Evolutionary conservation across 53 echinoderm and acorn worm species (phyloP), one percentile per base, ranked within the genome.

Genomic region (Antedon mediterranea): DNA sequence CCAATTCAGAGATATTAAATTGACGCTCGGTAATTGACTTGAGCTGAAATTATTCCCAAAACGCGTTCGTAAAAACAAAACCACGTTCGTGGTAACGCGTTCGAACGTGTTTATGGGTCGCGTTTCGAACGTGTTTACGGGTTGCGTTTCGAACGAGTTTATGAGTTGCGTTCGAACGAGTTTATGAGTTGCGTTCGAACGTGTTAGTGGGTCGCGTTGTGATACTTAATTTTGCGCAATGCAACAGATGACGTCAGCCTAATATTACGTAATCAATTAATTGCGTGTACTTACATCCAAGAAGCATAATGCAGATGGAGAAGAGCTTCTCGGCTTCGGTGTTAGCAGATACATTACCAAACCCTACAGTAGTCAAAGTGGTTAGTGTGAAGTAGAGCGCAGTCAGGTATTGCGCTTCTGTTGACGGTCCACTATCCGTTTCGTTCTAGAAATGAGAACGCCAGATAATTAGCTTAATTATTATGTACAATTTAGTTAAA

Each of bases 251-350:
- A 37, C 37, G 11, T 37, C 37, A 37, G 11, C 37, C 4, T 37
- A 6, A 4, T 37, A 37, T 37, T 6, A 6, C n/a, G n/a, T 6
- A 37, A 37, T 37, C 37, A 37, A 37, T 37, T n/a, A n/a, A 57
- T 57, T 11, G 57, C 1, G 23, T 57, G 20, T 57, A 90, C 98
- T 98, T 82, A 98, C 98, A 92, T 80, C 98, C 98, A 34, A 93
- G 85, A 34, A 98, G 77, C 98, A 98, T 98, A 83, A 92, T 92
- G 80, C 87, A 90, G 81, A 98, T 98, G 4, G 92, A 90, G 71
- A 98, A 98, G 6, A 98, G 76, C 80, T 98, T 98, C 83, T 98
- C 98, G 8, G 84, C 90, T 41, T 98, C 98, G 15, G 98, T 93
- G 23, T 88, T 92, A 1, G 98, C 90, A 9, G 98, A 84, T 43